Evolutionary conservation across 2,113 vertebrate species (phyloP).

Genomic region (Solenodon paradoxus): DNA sequence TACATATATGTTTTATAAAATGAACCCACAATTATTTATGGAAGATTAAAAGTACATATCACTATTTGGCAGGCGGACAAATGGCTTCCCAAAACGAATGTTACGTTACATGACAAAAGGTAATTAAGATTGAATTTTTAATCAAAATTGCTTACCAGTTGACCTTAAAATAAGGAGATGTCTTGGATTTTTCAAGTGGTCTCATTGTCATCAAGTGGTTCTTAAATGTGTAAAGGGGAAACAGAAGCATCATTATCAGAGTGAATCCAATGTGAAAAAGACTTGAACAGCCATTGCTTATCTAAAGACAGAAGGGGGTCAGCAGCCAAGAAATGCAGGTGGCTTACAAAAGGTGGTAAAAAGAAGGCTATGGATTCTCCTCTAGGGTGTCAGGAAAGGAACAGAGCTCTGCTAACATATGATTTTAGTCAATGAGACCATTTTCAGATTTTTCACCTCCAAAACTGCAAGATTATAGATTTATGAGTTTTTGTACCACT

Average conservation of each 20-base stretch:
- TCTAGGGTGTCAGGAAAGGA: neutral
- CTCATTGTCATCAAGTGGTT: neutral
- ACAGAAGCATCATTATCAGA: neutral
- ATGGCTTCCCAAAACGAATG: neutral
- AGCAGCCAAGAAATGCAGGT: neutral
- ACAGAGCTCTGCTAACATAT: neutral
- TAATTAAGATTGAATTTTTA: neutral
- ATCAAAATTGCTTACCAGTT: neutral
- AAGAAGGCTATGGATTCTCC: neutral
- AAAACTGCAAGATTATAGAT: neutral
- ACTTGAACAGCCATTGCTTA: neutral
- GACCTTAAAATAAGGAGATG: neutral
- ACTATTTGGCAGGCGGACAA: neutral
- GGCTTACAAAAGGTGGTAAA: neutral
- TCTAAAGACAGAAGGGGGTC: neutral
- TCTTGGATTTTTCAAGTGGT: neutral
- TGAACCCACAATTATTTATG: neutral
- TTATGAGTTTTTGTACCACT: neutral
- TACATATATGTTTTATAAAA: neutral
- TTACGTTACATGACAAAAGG: neutral
- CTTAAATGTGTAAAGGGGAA: neutral
- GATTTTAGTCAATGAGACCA: neutral
- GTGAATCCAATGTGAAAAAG: neutral
- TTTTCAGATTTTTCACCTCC: neutral
- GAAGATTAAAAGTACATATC: neutral